These are phyloP conservation scores for Pongo pygmaeus DNA, from an alignment of 2,113 vertebrate genomes.

Conservation along the genomic window DNA sequence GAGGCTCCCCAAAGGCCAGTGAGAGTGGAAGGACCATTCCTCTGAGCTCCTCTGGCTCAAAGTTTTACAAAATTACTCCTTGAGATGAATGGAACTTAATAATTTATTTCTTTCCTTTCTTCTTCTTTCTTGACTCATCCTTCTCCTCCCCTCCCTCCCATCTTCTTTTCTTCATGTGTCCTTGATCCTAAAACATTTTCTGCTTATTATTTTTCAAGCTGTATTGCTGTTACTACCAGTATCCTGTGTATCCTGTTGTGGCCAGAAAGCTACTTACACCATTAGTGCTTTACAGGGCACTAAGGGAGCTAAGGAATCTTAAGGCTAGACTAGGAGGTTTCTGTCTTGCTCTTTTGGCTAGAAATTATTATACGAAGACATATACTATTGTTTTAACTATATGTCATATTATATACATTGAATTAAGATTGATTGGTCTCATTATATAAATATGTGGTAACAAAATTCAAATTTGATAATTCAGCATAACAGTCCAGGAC, in stretches of 20 bases:
- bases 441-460: background rate
- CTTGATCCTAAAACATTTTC: background rate
- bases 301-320: background rate
- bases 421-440: background rate
- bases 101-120: background rate
- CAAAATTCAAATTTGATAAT: background rate
- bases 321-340: background rate
- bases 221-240: background rate
- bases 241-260: background rate
- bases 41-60: background rate
- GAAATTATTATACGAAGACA: background rate
- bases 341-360: background rate
- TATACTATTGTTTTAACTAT: background rate
- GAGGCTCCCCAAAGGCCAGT: background rate
- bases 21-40: background rate
- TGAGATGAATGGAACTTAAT: background rate
- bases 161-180: background rate
- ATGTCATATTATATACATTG: background rate
- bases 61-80: background rate
- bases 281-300: background rate
- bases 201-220: conserved; percentile 32
- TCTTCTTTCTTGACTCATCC: background rate
- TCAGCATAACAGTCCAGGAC: no score
- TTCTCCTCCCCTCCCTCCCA: background rate
- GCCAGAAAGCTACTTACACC: background rate